A percentile compares a stretch with the other conserved stretches of the same genome.
Evolutionary conservation across 2,888 invertebrate species (phyloP).

Genomic region (Chrysolina haemoptera): DNA sequence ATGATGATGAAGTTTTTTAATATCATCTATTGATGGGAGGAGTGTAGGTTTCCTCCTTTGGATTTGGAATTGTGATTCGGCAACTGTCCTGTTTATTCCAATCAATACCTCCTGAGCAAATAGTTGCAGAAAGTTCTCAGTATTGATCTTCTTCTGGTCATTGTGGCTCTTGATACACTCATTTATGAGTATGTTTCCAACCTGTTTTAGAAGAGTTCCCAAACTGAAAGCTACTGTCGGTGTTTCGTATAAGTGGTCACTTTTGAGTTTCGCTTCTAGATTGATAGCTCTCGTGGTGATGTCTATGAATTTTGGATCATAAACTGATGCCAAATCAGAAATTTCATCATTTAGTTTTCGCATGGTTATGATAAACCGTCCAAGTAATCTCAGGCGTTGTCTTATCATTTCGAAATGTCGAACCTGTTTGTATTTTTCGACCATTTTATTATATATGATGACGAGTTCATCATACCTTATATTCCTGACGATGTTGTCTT

Average conservation of each 20-base stretch:
- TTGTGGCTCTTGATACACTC: slow-evolving; percentile 28
- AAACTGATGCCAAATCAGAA: slow-evolving; percentile 49
- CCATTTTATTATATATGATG: slow-evolving; percentile 36
- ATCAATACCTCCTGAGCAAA: background rate
- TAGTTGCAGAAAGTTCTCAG: background rate
- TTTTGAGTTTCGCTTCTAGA: slow-evolving; percentile 41
- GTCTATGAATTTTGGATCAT: slow-evolving; percentile 47
- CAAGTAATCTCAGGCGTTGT: slow-evolving; percentile 47
- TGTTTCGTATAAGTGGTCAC: slow-evolving; percentile 36
- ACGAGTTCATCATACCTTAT: slow-evolving; percentile 34
- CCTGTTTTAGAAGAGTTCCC: slow-evolving; percentile 49
- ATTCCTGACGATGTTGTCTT: slow-evolving; percentile 19
- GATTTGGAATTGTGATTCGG: slow-evolving; percentile 33
- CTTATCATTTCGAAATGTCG: slow-evolving; percentile 51
- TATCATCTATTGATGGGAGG: too few relatives aligned
- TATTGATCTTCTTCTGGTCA: slow-evolving; percentile 20
- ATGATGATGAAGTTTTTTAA: too few relatives aligned
- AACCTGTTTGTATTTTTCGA: slow-evolving; percentile 38
- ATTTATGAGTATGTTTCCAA: slow-evolving; percentile 37
- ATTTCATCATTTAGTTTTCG: slow-evolving; percentile 36
- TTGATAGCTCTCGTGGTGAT: slow-evolving; percentile 41
- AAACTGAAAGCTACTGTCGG: slow-evolving; percentile 48
- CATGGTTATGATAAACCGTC: slow-evolving; percentile 41
- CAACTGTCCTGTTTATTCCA: slow-evolving; percentile 29
- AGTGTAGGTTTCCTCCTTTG: too few relatives aligned